Percentiles rank a stretch among this genome's conserved stretches.
phyloP scores from a whole-genome alignment of 2,113 vertebrate species.

The Hippoglossus stenolepis region DNA sequence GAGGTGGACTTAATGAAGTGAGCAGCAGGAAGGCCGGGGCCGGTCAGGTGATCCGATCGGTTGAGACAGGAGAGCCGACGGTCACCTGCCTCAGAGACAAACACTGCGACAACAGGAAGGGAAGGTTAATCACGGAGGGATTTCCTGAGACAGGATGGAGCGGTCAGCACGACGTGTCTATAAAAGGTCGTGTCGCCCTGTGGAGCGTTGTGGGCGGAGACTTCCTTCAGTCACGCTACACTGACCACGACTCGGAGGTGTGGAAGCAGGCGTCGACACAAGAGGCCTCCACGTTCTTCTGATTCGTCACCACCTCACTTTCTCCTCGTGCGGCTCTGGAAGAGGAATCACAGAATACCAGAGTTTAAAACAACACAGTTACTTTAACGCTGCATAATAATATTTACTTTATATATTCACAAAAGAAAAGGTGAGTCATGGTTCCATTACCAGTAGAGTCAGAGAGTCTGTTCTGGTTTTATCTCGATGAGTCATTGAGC shows the following conservation, averaged over 20 bases:
- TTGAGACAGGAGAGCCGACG: conserved; percentile 1
- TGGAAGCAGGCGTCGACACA: neutral
- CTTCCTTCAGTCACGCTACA: conserved; percentile 46
- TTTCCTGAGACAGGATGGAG: conserved; percentile 50
- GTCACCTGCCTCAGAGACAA: conserved; percentile 12
- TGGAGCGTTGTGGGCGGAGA: conserved; percentile 35
- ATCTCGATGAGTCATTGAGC: neutral
- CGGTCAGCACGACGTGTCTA: conserved; percentile 1
- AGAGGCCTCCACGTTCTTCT: neutral
- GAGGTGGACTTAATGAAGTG: neutral
- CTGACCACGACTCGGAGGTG: conserved; percentile 13
- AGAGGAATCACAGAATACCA: too few relatives aligned
- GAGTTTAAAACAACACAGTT: too few relatives aligned
- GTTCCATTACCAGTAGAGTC: too few relatives aligned
- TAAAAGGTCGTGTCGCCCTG: conserved; percentile 8
- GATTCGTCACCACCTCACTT: neutral
- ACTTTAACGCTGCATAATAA: too few relatives aligned
- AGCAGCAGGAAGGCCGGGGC: neutral
- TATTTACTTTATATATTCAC: too few relatives aligned
- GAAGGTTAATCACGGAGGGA: conserved; percentile 51
- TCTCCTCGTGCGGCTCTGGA: too few relatives aligned
- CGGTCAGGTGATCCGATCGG: conserved; percentile 9
- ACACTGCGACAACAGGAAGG: conserved; percentile 25
- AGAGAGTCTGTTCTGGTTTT: neutral
- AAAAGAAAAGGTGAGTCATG: too few relatives aligned